phyloP scores from a whole-genome alignment of 2,113 vertebrate genomes.

The Gymnogyps californianus region DNA sequence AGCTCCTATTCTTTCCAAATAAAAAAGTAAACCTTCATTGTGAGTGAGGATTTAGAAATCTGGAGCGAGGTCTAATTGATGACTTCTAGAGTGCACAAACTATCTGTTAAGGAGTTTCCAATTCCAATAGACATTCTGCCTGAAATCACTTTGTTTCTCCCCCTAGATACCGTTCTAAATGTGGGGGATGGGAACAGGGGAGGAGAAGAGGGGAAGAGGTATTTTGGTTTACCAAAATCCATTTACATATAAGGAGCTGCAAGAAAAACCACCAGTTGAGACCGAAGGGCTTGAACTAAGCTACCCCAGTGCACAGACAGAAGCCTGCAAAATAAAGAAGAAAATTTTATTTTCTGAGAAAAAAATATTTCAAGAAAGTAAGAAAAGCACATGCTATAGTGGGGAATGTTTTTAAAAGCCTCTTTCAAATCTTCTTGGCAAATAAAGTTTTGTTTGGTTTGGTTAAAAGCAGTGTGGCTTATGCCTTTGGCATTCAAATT shows the following conservation, averaged over 20 bases:
- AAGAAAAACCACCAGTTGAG: neutral
- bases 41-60: neutral
- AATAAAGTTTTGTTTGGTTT: slow-evolving; percentile 41
- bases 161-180: neutral
- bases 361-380: slow-evolving; percentile 10
- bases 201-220: neutral
- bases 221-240: neutral
- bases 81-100: neutral
- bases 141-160: neutral
- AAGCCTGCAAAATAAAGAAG: neutral
- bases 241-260: neutral
- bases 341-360: neutral
- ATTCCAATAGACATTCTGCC: neutral
- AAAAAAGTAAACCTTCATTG: neutral
- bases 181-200: neutral
- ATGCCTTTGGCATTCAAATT: slow-evolving; percentile 50
- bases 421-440: slow-evolving; percentile 53
- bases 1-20: neutral
- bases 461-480: slow-evolving; percentile 35
- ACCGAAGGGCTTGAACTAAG: neutral
- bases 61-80: neutral
- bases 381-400: neutral
- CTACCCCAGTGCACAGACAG: neutral
- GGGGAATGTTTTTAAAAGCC: slow-evolving; percentile 3
- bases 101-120: neutral